Conservation (phyloP, 2,113 vertebrate genomes). For the Typhlomys cinereus region DNA sequence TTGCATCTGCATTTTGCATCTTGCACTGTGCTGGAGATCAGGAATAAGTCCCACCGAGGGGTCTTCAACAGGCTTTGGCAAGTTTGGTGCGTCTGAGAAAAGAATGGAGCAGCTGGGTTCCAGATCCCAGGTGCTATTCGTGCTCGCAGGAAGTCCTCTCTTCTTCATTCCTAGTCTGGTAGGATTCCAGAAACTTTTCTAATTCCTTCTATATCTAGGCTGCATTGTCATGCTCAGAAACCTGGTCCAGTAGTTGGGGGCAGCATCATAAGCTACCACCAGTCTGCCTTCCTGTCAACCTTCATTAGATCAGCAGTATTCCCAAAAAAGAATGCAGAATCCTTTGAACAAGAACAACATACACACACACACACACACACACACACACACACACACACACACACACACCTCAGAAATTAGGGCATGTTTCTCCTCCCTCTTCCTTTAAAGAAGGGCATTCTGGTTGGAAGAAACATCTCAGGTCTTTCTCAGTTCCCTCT, state of each 20-base stretch:
- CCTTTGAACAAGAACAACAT: not conserved
- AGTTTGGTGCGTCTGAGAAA: not conserved
- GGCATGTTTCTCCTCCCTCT: no score
- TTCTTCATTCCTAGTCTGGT: not conserved
- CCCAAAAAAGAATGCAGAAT: not conserved
- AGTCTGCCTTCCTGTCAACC: not conserved
- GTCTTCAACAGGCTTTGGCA: not conserved
- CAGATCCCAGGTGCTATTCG: not conserved
- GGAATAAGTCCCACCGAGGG: not conserved
- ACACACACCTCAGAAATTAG: no score
- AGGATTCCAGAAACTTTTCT: constrained; percentile 18
- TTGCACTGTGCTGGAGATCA: not conserved
- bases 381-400: not conserved
- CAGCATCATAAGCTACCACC: not conserved
- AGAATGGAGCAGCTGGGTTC: not conserved
- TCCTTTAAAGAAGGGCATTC: not conserved
- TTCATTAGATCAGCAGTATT: not conserved
- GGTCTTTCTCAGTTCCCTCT: not conserved
- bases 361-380: rapidly evolving
- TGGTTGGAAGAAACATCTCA: not conserved
- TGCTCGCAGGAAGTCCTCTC: not conserved
- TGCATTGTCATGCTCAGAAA: not conserved
- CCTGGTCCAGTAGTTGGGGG: not conserved
- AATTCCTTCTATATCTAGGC: not conserved
- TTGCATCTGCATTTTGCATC: not conserved